These are phyloP conservation scores for Pollachius pollachius DNA, from an alignment of 2,113 vertebrate species.

Conservation along the genomic window DNA sequence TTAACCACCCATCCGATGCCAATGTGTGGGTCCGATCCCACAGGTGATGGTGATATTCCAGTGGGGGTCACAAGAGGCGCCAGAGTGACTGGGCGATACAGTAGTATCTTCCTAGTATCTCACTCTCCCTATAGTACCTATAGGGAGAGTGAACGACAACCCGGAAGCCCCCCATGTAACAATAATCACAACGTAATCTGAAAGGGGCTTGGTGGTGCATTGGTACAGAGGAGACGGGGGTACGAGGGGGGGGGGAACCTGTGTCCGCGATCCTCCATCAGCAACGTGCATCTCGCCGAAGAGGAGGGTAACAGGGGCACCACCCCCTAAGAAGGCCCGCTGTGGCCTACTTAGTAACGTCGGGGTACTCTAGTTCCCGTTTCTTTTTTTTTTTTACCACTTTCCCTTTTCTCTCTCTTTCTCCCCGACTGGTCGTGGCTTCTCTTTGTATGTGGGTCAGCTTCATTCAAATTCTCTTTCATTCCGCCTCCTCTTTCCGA, in stretches of 20 bases:
- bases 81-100: too few species aligned
- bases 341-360: slow-evolving; percentile 77
- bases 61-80: too few species aligned
- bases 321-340: slow-evolving; percentile 74
- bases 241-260: background rate
- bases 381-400: too few species aligned
- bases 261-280: slow-evolving; percentile 12
- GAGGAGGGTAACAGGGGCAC: slow-evolving; percentile 67
- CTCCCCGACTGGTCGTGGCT: slow-evolving; percentile 72
- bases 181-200: too few species aligned
- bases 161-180: too few species aligned
- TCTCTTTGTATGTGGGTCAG: slow-evolving; percentile 81
- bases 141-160: too few species aligned
- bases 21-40: background rate
- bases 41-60: background rate
- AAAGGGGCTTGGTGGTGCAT: too few species aligned
- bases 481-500: slow-evolving; percentile 71
- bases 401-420: slow-evolving; percentile 3
- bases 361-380: slow-evolving; percentile 57
- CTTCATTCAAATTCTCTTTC: slow-evolving; percentile 83
- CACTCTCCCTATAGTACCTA: too few species aligned
- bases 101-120: too few species aligned
- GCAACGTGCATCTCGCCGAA: slow-evolving; percentile 1
- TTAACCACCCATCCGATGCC: background rate
- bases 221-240: too few species aligned